Evolutionary conservation across 2,797 vertebrate species (phyloP), one percentile per base, ranked within the genome.

Genomic region (Premnoplex brunnescens): DNA sequence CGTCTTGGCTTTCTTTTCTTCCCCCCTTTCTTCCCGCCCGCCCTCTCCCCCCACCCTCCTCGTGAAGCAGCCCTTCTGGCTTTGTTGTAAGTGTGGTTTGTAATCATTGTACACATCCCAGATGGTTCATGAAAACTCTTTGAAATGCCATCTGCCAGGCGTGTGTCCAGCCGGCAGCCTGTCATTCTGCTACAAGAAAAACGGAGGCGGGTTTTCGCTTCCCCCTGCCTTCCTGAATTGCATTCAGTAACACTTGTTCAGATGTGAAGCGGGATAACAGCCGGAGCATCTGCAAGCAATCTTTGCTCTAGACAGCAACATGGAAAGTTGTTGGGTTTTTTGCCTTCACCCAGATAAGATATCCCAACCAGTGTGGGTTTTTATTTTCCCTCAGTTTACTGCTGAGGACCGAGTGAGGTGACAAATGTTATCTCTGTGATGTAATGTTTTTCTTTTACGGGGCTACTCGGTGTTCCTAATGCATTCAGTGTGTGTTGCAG

Each of bases 131-230:
- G 97, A 96, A 98, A 98, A 97, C 97, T 96, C 97, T 98, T 98
- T 98, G 98, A 98, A 97, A 98, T 96, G 97, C 98, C 98, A 98
- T 98, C 98, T 98, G 98, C 98, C 98, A 97, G 98, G 98, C 98
- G 93, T 98, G 98, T 98, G 98, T 98, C 98, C 98, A 97, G 98
- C 97, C 95, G 94, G 95, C 97, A 98, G 98, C 98, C 96, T 97
- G 97, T 98, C 98, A 97, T 97, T 98, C 97, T 96, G 94, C 95
- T 96, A 64, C 92, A 96, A 97, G 98, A 97, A 95, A 96, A 94
- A 95, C 94, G 95, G 96, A 97, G 97, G 97, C 88, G 92, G 96
- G 88, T 60, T 92, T 43, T 94, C 91, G 90, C 97, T 93, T 94
- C 92, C 90, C 93, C 94, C 97, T 97, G 97, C 94, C 85, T 93